A percentile compares a stretch with the other conserved stretches of the same genome.
Conservation (phyloP, 2,797 vertebrate genomes). For the Eremophila alpestris region DNA sequence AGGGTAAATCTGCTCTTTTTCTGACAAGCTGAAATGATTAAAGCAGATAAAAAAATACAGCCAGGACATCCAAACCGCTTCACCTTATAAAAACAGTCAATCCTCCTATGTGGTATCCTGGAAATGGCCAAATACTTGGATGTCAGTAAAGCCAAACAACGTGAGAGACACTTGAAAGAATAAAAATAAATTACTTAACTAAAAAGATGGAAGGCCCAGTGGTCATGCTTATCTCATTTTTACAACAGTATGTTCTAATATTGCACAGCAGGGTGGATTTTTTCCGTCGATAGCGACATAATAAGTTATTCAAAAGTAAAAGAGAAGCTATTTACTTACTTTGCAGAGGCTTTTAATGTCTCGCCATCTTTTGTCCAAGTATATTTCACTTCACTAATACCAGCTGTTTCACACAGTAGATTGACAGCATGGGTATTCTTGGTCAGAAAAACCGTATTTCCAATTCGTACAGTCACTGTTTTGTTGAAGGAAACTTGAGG, state of each 20-base stretch:
- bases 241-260: neutral
- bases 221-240: constrained; percentile 1
- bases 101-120: neutral
- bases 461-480: constrained; percentile 80
- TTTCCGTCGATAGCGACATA: neutral
- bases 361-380: constrained; percentile 88
- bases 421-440: constrained; percentile 76
- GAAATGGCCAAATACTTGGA: neutral
- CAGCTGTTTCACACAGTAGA: constrained; percentile 78
- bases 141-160: neutral
- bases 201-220: neutral
- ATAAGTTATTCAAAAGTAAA: neutral
- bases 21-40: neutral
- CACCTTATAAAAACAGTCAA: neutral
- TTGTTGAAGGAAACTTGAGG: constrained; percentile 77
- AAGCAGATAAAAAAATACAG: neutral
- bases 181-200: neutral
- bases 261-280: constrained; percentile 21
- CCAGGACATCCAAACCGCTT: neutral
- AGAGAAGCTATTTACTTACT: constrained; percentile 75
- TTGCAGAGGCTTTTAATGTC: constrained; percentile 74
- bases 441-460: constrained; percentile 80
- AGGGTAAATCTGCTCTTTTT: neutral
- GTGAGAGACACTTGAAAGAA: neutral
- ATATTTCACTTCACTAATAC: constrained; percentile 70